Evolutionary conservation across 2,888 invertebrate genomes (phyloP), one percentile per base, ranked within the genome.

Genomic region (Caradrina clavipalpis): DNA sequence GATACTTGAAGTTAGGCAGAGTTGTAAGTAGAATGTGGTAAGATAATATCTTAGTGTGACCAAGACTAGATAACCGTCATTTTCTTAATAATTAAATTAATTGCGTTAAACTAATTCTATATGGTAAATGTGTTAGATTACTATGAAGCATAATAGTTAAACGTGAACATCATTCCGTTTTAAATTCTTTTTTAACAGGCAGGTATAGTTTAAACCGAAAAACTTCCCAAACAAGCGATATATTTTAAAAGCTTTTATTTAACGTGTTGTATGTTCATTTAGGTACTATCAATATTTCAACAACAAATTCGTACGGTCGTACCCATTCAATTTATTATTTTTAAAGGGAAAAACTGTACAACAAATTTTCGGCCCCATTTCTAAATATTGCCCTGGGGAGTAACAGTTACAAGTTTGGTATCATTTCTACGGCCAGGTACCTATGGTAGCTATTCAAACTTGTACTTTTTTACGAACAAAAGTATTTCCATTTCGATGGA

Each of bases 401-500:
- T 39, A 65, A 57, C 61, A 61, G 64, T 61, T 56, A 56, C 56
- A 53, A 60, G 49, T 68, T 62, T 58, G 15, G 54, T 59, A 70
- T 61, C 61, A 65, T 68, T 72, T 58, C 53, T 60, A 45, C n/a
- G 22, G 15, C 55, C 47, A 50, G 62, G 35, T 63, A n/a, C n/a
- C n/a, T n/a, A 64, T 42, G 42, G n/a, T 19, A 26, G 26, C 63
- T 75, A 53, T 62, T 49, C 61, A 55, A 82, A 64, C 54, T 73
- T 66, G 31, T 53, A 63, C 51, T 76, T 69, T 64, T 79, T 70
- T 15, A 11, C 45, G 10, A 60, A 62, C 54, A 70, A 79, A 80
- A 70, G 62, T 66, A 70, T 70, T 80, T 78, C 42, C 62, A 82
- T 74, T 66, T 54, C 47, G 55, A 63, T 49, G 7, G 50, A 53